Conservation (phyloP, 2,113 vertebrate species). For the Scartelaos histophorus region DNA sequence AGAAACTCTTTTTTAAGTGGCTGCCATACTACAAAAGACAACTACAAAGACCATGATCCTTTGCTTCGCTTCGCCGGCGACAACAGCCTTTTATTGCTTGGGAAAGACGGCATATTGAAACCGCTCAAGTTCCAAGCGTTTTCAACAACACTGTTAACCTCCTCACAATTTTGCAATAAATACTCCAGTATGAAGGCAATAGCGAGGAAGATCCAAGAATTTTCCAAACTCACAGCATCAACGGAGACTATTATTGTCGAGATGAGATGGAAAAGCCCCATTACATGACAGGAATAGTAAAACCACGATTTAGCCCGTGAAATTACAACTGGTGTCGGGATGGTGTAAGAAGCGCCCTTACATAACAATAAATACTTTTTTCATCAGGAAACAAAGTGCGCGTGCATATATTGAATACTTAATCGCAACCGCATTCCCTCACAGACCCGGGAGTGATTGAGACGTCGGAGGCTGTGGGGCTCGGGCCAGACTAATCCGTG, state of each 20-base stretch:
- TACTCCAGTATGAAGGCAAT: neutral
- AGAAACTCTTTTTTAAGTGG: too few relatives aligned
- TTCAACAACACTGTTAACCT: neutral
- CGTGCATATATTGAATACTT: constrained; percentile 23
- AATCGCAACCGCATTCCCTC: constrained; percentile 28
- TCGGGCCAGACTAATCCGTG: constrained; percentile 70
- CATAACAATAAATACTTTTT: constrained; percentile 35
- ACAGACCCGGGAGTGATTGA: constrained; percentile 65
- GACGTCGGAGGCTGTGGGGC: constrained; percentile 69
- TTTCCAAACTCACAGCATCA: constrained; percentile 32
- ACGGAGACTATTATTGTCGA: neutral
- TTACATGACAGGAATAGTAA: neutral
- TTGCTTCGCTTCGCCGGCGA: neutral
- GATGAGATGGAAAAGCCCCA: constrained; percentile 2
- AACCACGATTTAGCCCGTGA: neutral
- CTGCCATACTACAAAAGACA: too few relatives aligned
- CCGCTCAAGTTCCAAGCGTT: neutral
- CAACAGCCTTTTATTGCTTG: neutral
- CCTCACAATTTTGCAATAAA: neutral
- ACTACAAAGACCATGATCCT: constrained; percentile 1
- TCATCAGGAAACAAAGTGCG: constrained; percentile 33
- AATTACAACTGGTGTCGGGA: constrained; percentile 20
- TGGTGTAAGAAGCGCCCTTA: constrained; percentile 7
- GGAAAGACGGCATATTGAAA: neutral
- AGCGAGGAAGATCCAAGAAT: neutral